These are phyloP conservation scores for Bagarius yarrelli DNA, from an alignment of 2,113 vertebrate genomes.

Conservation along the genomic window DNA sequence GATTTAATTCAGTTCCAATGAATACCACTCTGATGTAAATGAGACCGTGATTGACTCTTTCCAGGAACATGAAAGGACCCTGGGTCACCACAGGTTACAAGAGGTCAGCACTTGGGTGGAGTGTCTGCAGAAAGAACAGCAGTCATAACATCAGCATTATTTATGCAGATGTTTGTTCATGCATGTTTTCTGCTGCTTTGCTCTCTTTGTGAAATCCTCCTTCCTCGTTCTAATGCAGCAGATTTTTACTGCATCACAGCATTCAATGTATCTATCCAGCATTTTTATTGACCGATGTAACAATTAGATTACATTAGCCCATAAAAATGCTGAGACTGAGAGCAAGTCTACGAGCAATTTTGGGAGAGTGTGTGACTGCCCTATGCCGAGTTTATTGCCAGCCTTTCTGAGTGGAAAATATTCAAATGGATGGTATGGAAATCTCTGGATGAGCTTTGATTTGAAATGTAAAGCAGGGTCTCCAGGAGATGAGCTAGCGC, in stretches of 20 bases:
- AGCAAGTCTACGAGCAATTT: not conserved
- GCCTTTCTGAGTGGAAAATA: slow-evolving; percentile 72
- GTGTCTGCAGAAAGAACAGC: not conserved
- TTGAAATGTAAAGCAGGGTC: slow-evolving; percentile 76
- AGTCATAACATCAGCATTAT: not conserved
- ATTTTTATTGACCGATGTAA: not conserved
- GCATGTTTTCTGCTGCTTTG: not conserved
- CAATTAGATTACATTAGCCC: not conserved
- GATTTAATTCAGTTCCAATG: slow-evolving; percentile 4
- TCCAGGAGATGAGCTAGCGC: slow-evolving; percentile 51
- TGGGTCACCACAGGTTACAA: not conserved
- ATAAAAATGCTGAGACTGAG: not conserved
- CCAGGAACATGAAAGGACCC: not conserved
- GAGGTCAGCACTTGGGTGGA: not conserved
- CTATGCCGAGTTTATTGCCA: slow-evolving; percentile 43
- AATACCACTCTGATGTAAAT: not conserved
- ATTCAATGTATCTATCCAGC: not conserved
- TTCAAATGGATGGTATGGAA: slow-evolving; percentile 78
- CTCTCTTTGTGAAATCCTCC: not conserved
- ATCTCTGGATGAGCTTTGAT: slow-evolving; percentile 70
- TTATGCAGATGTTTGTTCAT: not conserved
- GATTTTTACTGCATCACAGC: not conserved
- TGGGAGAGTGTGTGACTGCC: slow-evolving; percentile 4
- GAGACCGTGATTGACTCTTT: not conserved
- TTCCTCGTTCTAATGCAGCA: not conserved